A percentile compares a stretch with the other conserved stretches of the same genome.
phyloP scores from a whole-genome alignment of 2,113 vertebrate genomes.

The Amphilophus citrinellus region DNA sequence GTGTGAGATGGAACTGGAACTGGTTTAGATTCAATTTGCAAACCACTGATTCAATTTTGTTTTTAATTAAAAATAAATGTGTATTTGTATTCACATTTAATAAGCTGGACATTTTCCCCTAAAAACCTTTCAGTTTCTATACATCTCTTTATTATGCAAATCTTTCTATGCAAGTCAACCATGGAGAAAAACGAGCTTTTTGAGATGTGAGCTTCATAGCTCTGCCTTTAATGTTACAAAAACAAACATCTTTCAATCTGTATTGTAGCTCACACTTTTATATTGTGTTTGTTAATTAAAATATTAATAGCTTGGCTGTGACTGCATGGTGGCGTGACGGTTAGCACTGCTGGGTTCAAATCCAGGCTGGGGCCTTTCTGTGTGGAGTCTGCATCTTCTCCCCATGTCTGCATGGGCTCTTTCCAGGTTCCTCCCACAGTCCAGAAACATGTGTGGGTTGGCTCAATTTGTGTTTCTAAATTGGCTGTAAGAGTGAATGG shows the following conservation, averaged over 20 bases:
- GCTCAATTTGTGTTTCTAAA: neutral
- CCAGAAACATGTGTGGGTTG: neutral
- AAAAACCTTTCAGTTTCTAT: conserved; percentile 28
- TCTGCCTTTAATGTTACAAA: conserved; percentile 30
- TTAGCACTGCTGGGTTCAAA: neutral
- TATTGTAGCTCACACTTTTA: conserved; percentile 18
- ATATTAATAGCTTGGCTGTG: conserved; percentile 43
- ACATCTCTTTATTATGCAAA: conserved; percentile 38
- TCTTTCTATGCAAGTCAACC: conserved; percentile 20
- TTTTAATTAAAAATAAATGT: neutral
- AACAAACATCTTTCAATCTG: conserved; percentile 47
- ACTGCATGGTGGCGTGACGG: neutral
- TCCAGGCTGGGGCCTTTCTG: neutral
- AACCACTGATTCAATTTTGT: neutral
- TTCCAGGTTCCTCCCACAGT: neutral
- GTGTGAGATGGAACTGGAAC: neutral
- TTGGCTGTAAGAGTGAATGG: neutral
- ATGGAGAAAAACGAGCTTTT: conserved; percentile 51
- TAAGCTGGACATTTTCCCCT: neutral
- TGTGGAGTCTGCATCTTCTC: neutral
- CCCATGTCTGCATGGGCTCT: no score
- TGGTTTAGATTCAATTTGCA: neutral
- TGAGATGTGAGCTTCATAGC: conserved; percentile 40
- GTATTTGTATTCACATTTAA: neutral
- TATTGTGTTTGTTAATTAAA: conserved; percentile 56